These are phyloP conservation scores for Venturia canescens DNA, from an alignment of 1,140 invertebrate genomes.

Conservation along the genomic window DNA sequence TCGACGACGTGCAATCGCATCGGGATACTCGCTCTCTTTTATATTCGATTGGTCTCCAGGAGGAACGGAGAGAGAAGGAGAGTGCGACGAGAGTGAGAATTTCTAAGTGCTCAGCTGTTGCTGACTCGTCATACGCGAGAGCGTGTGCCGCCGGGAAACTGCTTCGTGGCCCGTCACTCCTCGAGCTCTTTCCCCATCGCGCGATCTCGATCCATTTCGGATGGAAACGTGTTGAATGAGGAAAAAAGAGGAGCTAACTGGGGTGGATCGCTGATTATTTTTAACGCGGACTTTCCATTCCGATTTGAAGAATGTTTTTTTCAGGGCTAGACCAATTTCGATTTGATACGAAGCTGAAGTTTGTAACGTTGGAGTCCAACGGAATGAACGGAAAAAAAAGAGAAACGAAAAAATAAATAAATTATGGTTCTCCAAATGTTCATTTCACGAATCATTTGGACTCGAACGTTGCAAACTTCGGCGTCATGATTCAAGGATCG, in stretches of 20 bases:
- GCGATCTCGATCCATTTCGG: slow-evolving; percentile 6
- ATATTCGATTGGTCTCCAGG: not conserved
- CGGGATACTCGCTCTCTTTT: slow-evolving; percentile 18
- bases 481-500: no score
- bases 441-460: no score
- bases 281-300: not conserved
- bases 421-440: no score
- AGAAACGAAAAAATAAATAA: no score
- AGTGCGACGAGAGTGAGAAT: slow-evolving; percentile 49
- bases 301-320: no score
- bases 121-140: slow-evolving; percentile 60
- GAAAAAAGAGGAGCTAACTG: not conserved
- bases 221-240: not conserved
- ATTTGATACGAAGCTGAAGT: no score
- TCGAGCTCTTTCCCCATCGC: slow-evolving; percentile 9
- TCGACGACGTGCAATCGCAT: not conserved
- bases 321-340: no score
- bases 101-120: slow-evolving; percentile 72
- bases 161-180: slow-evolving; percentile 40
- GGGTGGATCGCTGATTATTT: not conserved
- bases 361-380: no score
- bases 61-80: slow-evolving; percentile 4
- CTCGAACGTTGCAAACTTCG: no score
- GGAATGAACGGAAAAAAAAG: no score
- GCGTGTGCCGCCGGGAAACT: slow-evolving; percentile 44